Conservation (phyloP, 1,140 invertebrate species). For the Monomorium pharaonis region DNA sequence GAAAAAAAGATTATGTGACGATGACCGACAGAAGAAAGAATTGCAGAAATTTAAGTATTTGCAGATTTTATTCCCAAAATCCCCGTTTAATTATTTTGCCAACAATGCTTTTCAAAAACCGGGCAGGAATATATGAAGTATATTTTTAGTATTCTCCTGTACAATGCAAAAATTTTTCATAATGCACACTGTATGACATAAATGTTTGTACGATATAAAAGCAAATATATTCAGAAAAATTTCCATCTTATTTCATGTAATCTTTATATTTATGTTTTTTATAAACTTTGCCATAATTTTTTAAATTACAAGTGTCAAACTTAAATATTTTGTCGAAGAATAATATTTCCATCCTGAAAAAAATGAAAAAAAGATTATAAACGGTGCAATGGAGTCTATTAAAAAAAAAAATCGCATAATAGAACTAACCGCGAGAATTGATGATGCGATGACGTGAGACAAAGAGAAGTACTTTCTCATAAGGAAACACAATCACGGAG, state of each 20-base stretch:
- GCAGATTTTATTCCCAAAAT: conserved; percentile 10
- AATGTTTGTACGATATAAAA: neutral
- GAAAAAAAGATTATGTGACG: conserved; percentile 22
- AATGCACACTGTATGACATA: neutral
- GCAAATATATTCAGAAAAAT: neutral
- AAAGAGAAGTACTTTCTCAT: conserved; percentile 17
- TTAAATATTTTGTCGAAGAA: neutral
- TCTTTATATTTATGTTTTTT: neutral
- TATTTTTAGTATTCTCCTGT: neutral
- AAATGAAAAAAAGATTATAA: neutral
- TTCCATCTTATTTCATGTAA: neutral
- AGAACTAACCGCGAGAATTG: neutral
- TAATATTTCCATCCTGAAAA: neutral
- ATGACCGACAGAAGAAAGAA: conserved; percentile 11
- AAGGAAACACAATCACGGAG: conserved; percentile 49
- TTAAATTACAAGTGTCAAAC: neutral
- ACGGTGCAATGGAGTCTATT: neutral
- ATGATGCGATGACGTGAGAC: neutral
- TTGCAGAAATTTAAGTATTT: conserved; percentile 6
- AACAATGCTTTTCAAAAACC: neutral
- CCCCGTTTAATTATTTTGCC: neutral
- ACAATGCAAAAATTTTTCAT: neutral
- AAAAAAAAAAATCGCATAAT: neutral
- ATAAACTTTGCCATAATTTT: neutral
- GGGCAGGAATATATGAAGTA: neutral